Percentiles rank a stretch among this genome's conserved stretches.
Evolutionary conservation across 2,797 vertebrate species (phyloP).

Genomic region (Otolemur crassicaudatus): DNA sequence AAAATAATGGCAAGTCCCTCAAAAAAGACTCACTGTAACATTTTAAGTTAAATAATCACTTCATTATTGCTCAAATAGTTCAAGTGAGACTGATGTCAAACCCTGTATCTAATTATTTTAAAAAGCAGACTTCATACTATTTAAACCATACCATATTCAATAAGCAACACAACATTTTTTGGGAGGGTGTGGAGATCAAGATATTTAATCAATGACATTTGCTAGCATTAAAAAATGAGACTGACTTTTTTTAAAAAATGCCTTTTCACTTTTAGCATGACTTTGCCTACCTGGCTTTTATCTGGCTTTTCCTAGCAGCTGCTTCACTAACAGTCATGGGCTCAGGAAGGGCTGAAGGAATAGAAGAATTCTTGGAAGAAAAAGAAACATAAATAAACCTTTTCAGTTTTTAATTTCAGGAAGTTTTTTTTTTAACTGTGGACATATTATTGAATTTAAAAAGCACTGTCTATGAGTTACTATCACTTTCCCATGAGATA

Average conservation of each 20-base stretch:
- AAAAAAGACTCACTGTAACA: background rate
- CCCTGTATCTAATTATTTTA: background rate
- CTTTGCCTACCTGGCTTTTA: conserved; percentile 95
- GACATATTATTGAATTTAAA: conserved; percentile 32
- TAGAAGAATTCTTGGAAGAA: conserved; percentile 92
- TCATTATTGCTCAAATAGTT: background rate
- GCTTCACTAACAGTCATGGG: conserved; percentile 97
- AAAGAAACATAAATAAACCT: conserved; percentile 62
- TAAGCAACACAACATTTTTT: background rate
- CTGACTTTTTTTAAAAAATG: background rate
- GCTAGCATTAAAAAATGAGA: background rate
- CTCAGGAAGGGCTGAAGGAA: conserved; percentile 95
- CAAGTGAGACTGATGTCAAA: background rate
- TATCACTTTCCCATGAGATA: conserved; percentile 31
- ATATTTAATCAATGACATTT: conserved; percentile 17
- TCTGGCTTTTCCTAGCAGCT: conserved; percentile 96
- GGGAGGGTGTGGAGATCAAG: background rate
- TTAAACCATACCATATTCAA: background rate
- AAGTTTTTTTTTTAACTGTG: background rate
- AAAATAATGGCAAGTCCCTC: background rate
- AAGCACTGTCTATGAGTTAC: background rate
- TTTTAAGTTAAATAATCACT: background rate
- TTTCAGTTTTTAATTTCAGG: conserved; percentile 60
- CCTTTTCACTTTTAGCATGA: background rate
- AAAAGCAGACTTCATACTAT: background rate